Evolutionary conservation across 2,888 invertebrate species (phyloP).

Genomic region (Trichopoda pennipes): DNA sequence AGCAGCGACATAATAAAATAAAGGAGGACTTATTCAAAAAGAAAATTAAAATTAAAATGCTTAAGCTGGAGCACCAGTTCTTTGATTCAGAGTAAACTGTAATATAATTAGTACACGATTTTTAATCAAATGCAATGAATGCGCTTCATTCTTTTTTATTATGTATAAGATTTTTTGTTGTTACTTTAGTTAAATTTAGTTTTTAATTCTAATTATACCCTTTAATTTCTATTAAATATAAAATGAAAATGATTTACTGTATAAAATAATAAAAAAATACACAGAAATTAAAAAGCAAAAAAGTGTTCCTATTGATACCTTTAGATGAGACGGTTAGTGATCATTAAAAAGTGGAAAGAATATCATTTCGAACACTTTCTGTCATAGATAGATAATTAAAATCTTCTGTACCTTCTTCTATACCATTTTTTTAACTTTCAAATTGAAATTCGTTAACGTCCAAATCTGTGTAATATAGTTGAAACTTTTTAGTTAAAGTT

Average conservation of each 20-base stretch:
- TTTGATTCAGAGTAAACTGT: not conserved
- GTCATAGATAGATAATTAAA: no score
- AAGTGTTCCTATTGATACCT: slow-evolving; percentile 14
- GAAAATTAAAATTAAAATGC: slow-evolving; percentile 13
- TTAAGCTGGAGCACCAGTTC: slow-evolving; percentile 2
- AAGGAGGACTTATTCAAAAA: slow-evolving; percentile 15
- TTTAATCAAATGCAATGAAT: not conserved
- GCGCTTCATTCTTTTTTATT: no score
- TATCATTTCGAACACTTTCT: no score
- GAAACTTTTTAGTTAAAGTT: no score
- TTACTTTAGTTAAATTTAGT: not conserved
- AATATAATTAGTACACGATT: slow-evolving; percentile 1
- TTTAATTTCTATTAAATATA: slow-evolving; percentile 21
- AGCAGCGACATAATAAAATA: slow-evolving; percentile 16
- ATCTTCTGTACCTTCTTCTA: slow-evolving; percentile 28
- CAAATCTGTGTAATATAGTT: no score
- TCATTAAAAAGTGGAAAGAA: no score
- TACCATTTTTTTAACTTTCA: slow-evolving; percentile 30
- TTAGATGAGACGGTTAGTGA: not conserved
- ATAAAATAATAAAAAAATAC: no score
- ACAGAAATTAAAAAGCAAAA: slow-evolving; percentile 3
- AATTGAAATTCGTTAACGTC: slow-evolving; percentile 13
- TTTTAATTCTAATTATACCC: not conserved
- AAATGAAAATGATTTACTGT: not conserved
- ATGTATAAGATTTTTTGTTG: not conserved